Evolutionary conservation across 1,140 invertebrate genomes (phyloP).

Genomic region (Coptotermes formosanus): DNA sequence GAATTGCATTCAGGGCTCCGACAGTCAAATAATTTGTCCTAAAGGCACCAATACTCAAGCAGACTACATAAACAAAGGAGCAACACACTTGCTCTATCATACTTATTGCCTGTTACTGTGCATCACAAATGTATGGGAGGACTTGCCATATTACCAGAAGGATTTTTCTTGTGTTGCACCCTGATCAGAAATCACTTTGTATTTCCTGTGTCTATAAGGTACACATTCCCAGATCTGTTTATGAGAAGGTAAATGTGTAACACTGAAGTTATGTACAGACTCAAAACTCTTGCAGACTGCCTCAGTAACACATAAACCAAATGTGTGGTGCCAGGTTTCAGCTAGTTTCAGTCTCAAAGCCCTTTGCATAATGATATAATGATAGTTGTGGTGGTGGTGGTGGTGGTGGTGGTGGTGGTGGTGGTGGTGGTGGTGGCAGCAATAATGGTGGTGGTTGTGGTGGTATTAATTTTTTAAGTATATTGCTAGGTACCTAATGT

Average conservation of each 20-base stretch:
- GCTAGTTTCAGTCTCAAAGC: not conserved
- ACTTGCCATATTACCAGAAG: not conserved
- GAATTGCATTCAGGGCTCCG: constrained; percentile 3
- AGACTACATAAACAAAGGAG: constrained; percentile 13
- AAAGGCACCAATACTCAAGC: constrained; percentile 12
- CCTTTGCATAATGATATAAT: not conserved
- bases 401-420: too few relatives aligned
- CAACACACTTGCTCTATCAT: not conserved
- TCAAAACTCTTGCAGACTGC: not conserved
- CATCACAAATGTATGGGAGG: not conserved
- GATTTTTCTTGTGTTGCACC: not conserved
- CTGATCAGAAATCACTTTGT: not conserved
- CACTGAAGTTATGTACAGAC: not conserved
- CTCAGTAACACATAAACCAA: not conserved
- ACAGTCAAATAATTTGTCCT: not conserved
- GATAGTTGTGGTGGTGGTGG: too few relatives aligned
- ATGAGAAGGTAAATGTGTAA: constrained; percentile 6
- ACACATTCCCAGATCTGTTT: not conserved
- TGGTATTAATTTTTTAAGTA: not conserved
- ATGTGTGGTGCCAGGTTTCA: too few relatives aligned
- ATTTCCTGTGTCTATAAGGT: not conserved
- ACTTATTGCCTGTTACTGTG: not conserved
- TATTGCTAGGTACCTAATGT: not conserved
- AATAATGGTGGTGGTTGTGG: too few relatives aligned
- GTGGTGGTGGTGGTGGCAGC: too few relatives aligned